phyloP scores from a whole-genome alignment of 2,888 invertebrate species.

The Mystacides longicornis region DNA sequence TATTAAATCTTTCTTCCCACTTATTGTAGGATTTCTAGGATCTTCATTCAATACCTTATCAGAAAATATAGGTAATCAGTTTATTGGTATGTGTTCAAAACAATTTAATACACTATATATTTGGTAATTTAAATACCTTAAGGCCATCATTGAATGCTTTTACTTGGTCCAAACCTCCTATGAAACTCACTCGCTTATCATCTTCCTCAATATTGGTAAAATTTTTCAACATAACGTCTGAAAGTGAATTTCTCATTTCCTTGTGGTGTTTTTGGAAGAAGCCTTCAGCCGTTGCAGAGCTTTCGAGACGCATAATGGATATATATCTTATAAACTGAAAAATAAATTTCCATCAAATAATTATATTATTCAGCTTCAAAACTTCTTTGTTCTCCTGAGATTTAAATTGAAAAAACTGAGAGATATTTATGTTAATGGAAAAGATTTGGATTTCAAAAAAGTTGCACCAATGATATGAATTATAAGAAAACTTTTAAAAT shows the following conservation, averaged over 20 bases:
- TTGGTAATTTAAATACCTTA: constrained; percentile 5
- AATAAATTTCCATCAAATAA: no score
- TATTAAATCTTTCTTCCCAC: constrained; percentile 49
- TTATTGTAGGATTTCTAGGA: constrained; percentile 33
- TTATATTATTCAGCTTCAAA: no score
- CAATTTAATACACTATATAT: not conserved
- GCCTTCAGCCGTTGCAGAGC: constrained; percentile 31
- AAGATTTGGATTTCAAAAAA: no score
- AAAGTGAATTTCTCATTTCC: constrained; percentile 47
- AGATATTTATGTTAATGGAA: no score
- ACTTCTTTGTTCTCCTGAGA: no score
- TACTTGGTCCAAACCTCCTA: constrained; percentile 16
- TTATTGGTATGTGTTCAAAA: no score
- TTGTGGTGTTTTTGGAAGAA: constrained; percentile 61
- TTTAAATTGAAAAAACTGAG: no score
- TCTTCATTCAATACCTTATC: constrained; percentile 6
- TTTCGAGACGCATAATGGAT: constrained; percentile 16
- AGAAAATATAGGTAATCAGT: no score
- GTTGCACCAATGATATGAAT: no score
- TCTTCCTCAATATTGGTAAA: constrained; percentile 57
- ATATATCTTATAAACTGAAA: not conserved
- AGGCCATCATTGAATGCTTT: constrained; percentile 17
- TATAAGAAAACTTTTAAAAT: no score
- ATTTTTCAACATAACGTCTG: constrained; percentile 52
- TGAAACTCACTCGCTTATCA: constrained; percentile 54